These are phyloP conservation scores for Hormiphora californensis DNA, from an alignment of 37 sponge, comb jelly and placozoan genomes.

Conservation along the genomic window DNA sequence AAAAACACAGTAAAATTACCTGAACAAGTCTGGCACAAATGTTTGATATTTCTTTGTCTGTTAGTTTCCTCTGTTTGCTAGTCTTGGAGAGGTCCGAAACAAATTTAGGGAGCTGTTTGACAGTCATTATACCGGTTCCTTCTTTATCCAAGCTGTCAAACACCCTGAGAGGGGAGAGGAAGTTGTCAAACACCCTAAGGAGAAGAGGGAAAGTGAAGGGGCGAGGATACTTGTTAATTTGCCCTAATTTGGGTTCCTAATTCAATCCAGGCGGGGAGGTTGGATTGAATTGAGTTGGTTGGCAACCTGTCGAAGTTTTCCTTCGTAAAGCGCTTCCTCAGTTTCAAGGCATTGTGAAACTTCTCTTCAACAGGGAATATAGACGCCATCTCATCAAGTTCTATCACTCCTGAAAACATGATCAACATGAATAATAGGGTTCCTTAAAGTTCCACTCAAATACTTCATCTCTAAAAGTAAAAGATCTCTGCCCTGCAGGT, in stretches of 20 bases:
- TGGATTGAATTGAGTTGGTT: background rate
- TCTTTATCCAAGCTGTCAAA: background rate
- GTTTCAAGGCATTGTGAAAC: background rate
- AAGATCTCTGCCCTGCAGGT: too few species aligned
- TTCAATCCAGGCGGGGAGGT: background rate
- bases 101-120: background rate
- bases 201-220: background rate
- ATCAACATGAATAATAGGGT: background rate
- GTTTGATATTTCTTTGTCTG: background rate
- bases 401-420: constrained; percentile 1
- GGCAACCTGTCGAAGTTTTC: constrained; percentile 20
- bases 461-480: too few species aligned
- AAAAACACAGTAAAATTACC: background rate
- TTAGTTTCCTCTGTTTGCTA: background rate
- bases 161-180: background rate
- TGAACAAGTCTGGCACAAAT: background rate
- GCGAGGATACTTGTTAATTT: too few species aligned
- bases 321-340: constrained; percentile 6
- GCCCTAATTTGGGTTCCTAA: too few species aligned
- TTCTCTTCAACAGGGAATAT: constrained; percentile 38
- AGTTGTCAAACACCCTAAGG: background rate
- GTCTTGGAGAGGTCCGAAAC: background rate
- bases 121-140: background rate
- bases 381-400: constrained; percentile 41
- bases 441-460: too few species aligned